Conservation (phyloP, 2,888 invertebrate genomes). For the Epistrophe grossulariae region DNA sequence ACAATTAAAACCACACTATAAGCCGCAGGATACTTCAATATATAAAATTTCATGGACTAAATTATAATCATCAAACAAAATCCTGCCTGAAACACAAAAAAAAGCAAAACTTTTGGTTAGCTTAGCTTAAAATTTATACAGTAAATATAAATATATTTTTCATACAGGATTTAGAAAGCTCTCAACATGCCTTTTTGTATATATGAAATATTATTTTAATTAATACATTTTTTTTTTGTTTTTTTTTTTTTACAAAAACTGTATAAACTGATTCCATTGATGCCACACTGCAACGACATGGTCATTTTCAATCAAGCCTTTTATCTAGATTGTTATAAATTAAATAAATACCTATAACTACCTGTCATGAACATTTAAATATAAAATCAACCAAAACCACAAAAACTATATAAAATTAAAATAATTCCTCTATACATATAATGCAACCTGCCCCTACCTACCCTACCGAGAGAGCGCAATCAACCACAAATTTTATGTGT, state of each 20-base stretch:
- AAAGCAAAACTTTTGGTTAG: background rate
- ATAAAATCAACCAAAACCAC: conserved; percentile 4
- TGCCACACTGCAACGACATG: no score
- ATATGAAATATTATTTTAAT: conserved; percentile 11
- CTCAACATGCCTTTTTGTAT: background rate
- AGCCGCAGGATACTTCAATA: background rate
- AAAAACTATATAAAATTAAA: conserved; percentile 11
- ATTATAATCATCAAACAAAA: background rate
- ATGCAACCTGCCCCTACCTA: background rate
- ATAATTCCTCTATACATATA: background rate
- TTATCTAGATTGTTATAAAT: background rate
- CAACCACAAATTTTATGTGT: conserved; percentile 1
- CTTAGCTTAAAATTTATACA: background rate
- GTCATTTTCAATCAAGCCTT: background rate
- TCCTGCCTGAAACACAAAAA: no score
- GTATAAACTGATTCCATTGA: background rate
- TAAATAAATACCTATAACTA: conserved; percentile 15
- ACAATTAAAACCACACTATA: background rate
- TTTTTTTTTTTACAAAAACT: background rate
- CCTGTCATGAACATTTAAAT: conserved; percentile 19
- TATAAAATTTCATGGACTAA: background rate
- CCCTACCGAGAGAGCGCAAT: background rate
- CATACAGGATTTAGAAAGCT: background rate
- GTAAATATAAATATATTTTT: background rate
- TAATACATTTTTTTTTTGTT: background rate